phyloP scores from a whole-genome alignment of 2,113 vertebrate species.

The Chaetorhynchus papuensis region DNA sequence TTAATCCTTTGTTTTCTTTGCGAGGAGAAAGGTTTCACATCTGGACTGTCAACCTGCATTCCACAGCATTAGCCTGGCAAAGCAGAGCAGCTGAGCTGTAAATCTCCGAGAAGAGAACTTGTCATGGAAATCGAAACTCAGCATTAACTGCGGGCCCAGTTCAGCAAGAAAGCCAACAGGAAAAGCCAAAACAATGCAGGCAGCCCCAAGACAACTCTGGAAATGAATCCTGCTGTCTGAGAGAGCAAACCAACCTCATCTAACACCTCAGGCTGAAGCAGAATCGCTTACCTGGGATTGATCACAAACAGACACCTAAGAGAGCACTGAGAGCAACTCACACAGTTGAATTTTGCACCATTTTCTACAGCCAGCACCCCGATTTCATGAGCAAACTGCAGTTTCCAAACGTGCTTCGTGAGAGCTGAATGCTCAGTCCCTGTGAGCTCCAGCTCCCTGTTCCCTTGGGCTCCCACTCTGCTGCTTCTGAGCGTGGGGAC shows the following conservation, averaged over 20 bases:
- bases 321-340: neutral
- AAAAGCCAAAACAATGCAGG: neutral
- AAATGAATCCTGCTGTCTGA: neutral
- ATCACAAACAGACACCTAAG: neutral
- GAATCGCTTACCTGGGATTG: neutral
- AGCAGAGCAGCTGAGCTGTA: constrained; percentile 72
- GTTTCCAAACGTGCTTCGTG: neutral
- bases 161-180: neutral
- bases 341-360: fast-evolving
- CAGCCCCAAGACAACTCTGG: neutral
- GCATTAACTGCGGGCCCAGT: neutral
- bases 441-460: neutral
- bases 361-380: neutral
- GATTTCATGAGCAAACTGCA: neutral
- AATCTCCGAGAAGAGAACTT: constrained; percentile 64
- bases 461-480: neutral
- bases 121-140: constrained; percentile 51
- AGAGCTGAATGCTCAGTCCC: neutral
- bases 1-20: constrained; percentile 63
- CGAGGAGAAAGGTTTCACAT: constrained; percentile 55
- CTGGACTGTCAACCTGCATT: constrained; percentile 69
- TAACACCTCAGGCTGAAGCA: neutral
- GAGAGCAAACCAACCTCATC: neutral
- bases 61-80: constrained; percentile 62
- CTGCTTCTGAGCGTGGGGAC: fast-evolving